These are phyloP conservation scores for Drosophila mulleri DNA, from an alignment of 2,888 invertebrate genomes.

Conservation along the genomic window DNA sequence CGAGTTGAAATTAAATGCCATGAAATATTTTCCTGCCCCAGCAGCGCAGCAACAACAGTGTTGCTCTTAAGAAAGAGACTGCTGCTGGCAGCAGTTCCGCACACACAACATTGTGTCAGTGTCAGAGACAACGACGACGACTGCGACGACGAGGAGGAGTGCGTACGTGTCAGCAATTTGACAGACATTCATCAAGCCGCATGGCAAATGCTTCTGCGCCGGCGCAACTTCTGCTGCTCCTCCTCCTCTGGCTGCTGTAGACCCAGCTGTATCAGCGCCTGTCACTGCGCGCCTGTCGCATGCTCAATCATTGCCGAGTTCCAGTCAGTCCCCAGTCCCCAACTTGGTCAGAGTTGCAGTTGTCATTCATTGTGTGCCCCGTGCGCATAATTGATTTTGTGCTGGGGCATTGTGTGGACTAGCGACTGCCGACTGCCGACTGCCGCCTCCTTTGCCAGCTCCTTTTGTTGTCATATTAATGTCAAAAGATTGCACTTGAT, in stretches of 20 bases:
- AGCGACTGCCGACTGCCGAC: conserved; percentile 1
- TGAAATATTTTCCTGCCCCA: conserved; percentile 67
- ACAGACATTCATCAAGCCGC: conserved; percentile 78
- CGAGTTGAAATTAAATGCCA: conserved; percentile 70
- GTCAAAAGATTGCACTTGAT: conserved; percentile 81
- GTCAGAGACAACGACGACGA: conserved; percentile 28
- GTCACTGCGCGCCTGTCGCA: conserved; percentile 66
- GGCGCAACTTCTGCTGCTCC: background rate
- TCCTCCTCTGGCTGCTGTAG: background rate
- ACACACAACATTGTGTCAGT: conserved; percentile 73
- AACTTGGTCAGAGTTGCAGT: conserved; percentile 32
- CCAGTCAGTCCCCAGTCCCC: conserved; percentile 15
- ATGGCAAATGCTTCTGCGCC: conserved; percentile 32
- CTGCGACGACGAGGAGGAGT: conserved; percentile 41
- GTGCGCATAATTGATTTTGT: conserved; percentile 76
- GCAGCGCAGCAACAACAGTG: conserved; percentile 38
- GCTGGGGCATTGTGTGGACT: conserved; percentile 30
- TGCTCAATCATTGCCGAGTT: conserved; percentile 65
- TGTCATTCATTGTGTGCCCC: conserved; percentile 69
- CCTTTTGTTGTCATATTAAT: conserved; percentile 79
- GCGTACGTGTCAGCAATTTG: conserved; percentile 79
- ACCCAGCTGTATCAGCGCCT: conserved; percentile 31
- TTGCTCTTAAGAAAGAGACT: conserved; percentile 13
- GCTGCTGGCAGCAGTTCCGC: background rate
- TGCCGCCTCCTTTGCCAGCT: conserved; percentile 36